Percentiles rank a stretch among this genome's conserved stretches.
Conservation (phyloP, 1,140 invertebrate genomes). For the Cyclina sinensis region DNA sequence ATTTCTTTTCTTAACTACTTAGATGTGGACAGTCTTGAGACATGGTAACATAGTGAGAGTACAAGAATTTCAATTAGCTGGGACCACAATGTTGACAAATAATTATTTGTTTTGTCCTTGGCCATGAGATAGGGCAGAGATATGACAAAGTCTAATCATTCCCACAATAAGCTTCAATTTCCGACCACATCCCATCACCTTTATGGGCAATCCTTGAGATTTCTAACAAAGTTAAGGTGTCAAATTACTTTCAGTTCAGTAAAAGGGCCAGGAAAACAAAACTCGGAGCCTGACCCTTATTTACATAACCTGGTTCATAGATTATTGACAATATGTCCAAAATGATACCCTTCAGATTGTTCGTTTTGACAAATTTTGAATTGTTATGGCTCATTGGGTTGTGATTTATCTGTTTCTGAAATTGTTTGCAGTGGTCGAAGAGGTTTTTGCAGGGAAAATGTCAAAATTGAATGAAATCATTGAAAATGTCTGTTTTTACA, state of each 20-base stretch:
- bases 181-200: neutral
- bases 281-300: constrained; percentile 22
- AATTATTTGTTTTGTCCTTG: constrained; percentile 16
- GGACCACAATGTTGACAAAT: constrained; percentile 6
- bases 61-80: too few species aligned
- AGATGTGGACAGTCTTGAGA: too few species aligned
- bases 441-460: too few species aligned
- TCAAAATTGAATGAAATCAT: too few species aligned
- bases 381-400: constrained; percentile 7
- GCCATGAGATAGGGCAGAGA: neutral
- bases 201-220: neutral
- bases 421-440: too few species aligned
- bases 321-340: constrained; percentile 46
- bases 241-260: constrained; percentile 51
- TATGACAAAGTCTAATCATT: neutral
- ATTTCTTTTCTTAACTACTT: too few species aligned
- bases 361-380: constrained; percentile 24
- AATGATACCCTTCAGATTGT: neutral
- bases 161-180: neutral
- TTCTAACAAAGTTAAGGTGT: constrained; percentile 31
- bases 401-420: constrained; percentile 18
- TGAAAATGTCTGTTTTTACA: too few species aligned
- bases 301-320: constrained; percentile 40
- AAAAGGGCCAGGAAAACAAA: constrained; percentile 32
- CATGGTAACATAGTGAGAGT: too few species aligned